These are phyloP conservation scores for Cephus runcator DNA, from an alignment of 2,888 invertebrate genomes.

Conservation along the genomic window DNA sequence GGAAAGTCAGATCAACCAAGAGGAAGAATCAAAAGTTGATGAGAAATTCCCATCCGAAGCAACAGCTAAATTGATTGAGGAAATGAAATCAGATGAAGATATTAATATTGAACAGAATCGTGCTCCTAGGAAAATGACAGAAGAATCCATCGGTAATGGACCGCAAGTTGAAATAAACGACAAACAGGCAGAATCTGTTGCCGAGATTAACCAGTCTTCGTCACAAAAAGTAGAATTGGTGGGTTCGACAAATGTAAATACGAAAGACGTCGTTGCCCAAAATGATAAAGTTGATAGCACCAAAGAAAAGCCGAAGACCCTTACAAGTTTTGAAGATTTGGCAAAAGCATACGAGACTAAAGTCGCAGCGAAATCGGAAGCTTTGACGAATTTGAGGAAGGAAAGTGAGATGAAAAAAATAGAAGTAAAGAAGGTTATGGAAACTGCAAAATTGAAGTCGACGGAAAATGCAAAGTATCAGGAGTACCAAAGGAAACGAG, in stretches of 20 bases:
- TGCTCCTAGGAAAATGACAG: neutral
- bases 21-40: neutral
- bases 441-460: conserved; percentile 20
- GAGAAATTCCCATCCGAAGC: neutral
- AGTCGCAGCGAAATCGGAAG: conserved; percentile 27
- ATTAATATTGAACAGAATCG: conserved; percentile 2
- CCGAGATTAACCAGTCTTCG: neutral
- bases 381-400: conserved; percentile 27
- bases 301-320: neutral
- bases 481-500: conserved; percentile 28
- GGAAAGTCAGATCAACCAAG: neutral
- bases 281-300: neutral
- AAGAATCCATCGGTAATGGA: neutral
- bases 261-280: neutral
- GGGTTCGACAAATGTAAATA: neutral
- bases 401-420: conserved; percentile 28
- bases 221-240: neutral
- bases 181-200: neutral
- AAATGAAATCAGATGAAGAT: neutral
- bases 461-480: conserved; percentile 20
- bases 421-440: conserved; percentile 20
- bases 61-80: neutral
- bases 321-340: conserved; percentile 7
- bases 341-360: conserved; percentile 20
- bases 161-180: neutral